These are phyloP conservation scores for Anser brachyrhynchus DNA, from an alignment of 2,113 vertebrate species.

Conservation along the genomic window DNA sequence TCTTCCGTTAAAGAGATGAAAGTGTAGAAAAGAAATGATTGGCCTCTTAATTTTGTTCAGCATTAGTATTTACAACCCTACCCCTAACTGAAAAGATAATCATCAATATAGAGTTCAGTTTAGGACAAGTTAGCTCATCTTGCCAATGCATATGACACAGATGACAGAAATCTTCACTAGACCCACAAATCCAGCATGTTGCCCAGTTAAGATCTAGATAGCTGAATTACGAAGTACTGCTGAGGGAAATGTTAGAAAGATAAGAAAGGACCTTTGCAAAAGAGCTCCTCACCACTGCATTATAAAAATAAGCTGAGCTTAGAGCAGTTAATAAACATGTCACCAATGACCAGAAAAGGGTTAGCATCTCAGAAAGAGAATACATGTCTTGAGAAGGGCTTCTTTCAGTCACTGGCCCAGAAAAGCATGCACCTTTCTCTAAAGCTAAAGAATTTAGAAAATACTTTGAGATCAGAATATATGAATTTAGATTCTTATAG, in stretches of 20 bases:
- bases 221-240: neutral
- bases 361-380: neutral
- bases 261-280: neutral
- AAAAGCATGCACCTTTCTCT: neutral
- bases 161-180: neutral
- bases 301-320: neutral
- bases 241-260: neutral
- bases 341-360: neutral
- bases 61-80: neutral
- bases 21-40: neutral
- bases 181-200: neutral
- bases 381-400: neutral
- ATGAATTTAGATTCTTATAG: neutral
- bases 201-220: neutral
- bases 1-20: neutral
- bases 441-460: neutral
- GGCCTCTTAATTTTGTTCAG: neutral
- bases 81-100: neutral
- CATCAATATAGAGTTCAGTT: neutral
- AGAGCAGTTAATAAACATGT: neutral
- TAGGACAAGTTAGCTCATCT: neutral
- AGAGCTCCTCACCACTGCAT: neutral
- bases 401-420: neutral
- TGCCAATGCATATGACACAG: neutral
- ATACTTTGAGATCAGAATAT: neutral